A percentile compares a stretch with the other conserved stretches of the same genome.
Evolutionary conservation across 1,140 invertebrate species (phyloP).

Genomic region (Drosophila equinoxialis): DNA sequence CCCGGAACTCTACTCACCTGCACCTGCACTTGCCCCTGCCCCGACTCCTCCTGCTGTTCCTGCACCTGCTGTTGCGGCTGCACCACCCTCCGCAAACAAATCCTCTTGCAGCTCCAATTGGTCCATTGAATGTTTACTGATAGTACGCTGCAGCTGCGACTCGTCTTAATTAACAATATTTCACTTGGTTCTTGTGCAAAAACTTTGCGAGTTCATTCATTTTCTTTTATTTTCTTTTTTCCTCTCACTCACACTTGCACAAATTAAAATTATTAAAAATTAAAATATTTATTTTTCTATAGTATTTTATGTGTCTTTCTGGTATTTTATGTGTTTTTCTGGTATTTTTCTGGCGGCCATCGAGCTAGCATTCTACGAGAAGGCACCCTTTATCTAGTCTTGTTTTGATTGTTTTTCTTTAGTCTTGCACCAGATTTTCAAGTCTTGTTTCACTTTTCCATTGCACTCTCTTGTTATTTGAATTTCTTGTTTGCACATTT

Average conservation of each 20-base stretch:
- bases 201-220: slow-evolving; percentile 40
- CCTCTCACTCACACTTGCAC: not conserved
- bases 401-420: no score
- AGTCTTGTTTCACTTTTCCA: no score
- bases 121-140: slow-evolving; percentile 28
- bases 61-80: slow-evolving; percentile 8
- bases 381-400: no score
- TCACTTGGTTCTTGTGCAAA: slow-evolving; percentile 23
- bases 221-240: slow-evolving; percentile 41
- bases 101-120: slow-evolving; percentile 63
- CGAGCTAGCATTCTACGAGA: no score
- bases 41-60: not conserved
- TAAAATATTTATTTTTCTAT: no score
- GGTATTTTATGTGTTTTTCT: no score
- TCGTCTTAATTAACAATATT: slow-evolving; percentile 7
- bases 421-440: no score
- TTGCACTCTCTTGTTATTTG: no score
- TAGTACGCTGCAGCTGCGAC: not conserved
- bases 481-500: not conserved
- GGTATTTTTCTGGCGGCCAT: no score
- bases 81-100: slow-evolving; percentile 35
- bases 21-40: slow-evolving; percentile 5
- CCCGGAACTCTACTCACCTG: slow-evolving; percentile 30
- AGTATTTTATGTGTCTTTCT: no score
- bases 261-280: slow-evolving; percentile 11